Base-by-base conservation (phyloP, 1,140 invertebrate genomes). In the Sycophaga agraensis region DNA sequence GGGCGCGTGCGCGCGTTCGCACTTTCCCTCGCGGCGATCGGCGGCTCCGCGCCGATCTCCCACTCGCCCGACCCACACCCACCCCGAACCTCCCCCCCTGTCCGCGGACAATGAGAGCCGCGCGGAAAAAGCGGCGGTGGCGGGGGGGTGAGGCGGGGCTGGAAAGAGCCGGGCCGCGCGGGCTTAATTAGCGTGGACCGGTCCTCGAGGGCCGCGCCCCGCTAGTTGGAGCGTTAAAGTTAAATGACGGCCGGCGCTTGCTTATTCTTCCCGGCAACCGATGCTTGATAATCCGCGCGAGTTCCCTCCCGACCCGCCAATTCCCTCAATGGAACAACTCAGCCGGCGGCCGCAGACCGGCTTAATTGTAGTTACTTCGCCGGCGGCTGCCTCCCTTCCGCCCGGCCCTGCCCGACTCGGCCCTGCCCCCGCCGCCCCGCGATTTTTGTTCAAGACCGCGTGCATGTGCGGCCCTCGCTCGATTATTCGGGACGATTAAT, bases 211-310 rank as follows among this genome's bases (percentile, higher is more conserved):
- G 70, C 65, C 69, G 3, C 28, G 28, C 34, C 43, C 16, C 21
- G 28, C 28, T 11, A 80, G 77, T 75, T 81, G 75, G 70, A 81
- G 78, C 79, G 79, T 81, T 81, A 80, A 81, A 81, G 79, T 81
- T 81, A 80, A 81, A 81, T 80, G 79, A 81, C 74, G 79, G 79
- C 78, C 80, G 76, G 74, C 74, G 77, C 77, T 75, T 80, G 77
- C 77, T 81, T 79, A 81, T 81, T 81, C 79, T 81, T 80, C 78
- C 71, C 77, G 68, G 62, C 75, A 80, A 81, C 78, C 78, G 79
- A 81, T 80, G 79, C 79, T 81, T 78, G 77, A 79, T 80, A 81
- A 80, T 81, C 73, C 73, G 74, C 74, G 72, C 73, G 72, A 79
- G 77, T 75, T 70, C 48, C 26, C 65, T 64, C 68, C 69, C 71